phyloP scores from a whole-genome alignment of 2,888 invertebrate species.

The Diloba caeruleocephala region DNA sequence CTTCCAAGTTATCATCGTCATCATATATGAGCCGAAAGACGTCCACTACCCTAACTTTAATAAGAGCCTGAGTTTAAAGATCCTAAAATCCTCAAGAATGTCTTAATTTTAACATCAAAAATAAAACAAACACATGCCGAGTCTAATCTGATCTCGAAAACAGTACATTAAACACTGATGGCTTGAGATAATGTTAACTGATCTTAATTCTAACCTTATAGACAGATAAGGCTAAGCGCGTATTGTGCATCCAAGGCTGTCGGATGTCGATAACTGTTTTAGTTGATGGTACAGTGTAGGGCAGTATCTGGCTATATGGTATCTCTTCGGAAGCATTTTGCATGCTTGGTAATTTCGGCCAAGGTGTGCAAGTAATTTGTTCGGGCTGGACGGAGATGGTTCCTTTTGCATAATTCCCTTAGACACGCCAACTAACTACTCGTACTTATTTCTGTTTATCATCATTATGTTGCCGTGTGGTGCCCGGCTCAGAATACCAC shows the following conservation, averaged over 20 bases:
- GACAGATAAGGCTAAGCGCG: conserved; percentile 38
- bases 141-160: conserved; percentile 31
- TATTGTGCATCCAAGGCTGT: conserved; percentile 45
- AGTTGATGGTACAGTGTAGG: conserved; percentile 39
- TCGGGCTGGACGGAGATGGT: conserved; percentile 23
- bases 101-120: conserved; percentile 8
- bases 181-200: conserved; percentile 26
- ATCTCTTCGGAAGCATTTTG: conserved; percentile 57
- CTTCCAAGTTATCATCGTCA: no score
- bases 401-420: conserved; percentile 32
- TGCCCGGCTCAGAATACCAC: no score
- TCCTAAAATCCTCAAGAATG: conserved; percentile 6
- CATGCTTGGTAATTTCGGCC: conserved; percentile 52
- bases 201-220: conserved; percentile 24
- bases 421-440: conserved; percentile 14
- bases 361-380: conserved; percentile 50
- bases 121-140: conserved; percentile 28
- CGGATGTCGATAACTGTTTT: conserved; percentile 56
- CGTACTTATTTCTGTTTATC: background rate
- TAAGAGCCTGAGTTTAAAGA: background rate
- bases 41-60: background rate
- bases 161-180: conserved; percentile 37
- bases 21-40: no score
- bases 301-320: conserved; percentile 44
- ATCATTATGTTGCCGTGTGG: no score